These are phyloP conservation scores for Varroa destructor DNA, from an alignment of 1,140 invertebrate species.

Conservation along the genomic window DNA sequence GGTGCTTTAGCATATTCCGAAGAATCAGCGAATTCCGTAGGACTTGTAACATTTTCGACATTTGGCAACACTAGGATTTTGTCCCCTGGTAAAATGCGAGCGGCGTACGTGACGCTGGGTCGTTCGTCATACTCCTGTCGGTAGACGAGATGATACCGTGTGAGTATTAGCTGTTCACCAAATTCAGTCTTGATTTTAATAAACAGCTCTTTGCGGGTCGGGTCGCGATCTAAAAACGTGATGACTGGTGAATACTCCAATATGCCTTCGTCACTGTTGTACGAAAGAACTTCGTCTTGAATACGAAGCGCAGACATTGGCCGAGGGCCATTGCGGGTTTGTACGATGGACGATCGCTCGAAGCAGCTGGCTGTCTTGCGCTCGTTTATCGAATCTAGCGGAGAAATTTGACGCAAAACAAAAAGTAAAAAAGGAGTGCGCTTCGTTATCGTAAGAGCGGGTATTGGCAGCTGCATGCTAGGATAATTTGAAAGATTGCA, in stretches of 20 bases:
- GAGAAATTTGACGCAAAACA: too few species aligned
- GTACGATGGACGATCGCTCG: constrained; percentile 50
- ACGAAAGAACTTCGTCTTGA: constrained; percentile 67
- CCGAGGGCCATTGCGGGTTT: constrained; percentile 46
- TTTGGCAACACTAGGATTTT: constrained; percentile 17
- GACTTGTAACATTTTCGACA: constrained; percentile 9
- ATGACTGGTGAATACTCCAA: constrained; percentile 70
- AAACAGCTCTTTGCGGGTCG: constrained; percentile 35
- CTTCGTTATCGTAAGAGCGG: background rate
- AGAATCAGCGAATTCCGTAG: constrained; percentile 11
- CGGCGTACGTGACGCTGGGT: constrained; percentile 7
- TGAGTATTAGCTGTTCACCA: constrained; percentile 57
- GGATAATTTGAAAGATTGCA: too few species aligned
- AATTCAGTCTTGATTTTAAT: constrained; percentile 55
- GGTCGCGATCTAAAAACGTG: constrained; percentile 69
- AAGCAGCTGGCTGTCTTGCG: constrained; percentile 52
- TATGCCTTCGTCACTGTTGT: constrained; percentile 49
- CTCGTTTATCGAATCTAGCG: background rate
- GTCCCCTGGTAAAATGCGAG: constrained; percentile 6
- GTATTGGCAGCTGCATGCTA: background rate
- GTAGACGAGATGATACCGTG: constrained; percentile 65
- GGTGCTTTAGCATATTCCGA: background rate
- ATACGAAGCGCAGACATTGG: constrained; percentile 51
- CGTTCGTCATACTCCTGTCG: constrained; percentile 30
- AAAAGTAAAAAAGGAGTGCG: background rate